Conservation (phyloP, 2,113 vertebrate species). For the Monopterus albus region DNA sequence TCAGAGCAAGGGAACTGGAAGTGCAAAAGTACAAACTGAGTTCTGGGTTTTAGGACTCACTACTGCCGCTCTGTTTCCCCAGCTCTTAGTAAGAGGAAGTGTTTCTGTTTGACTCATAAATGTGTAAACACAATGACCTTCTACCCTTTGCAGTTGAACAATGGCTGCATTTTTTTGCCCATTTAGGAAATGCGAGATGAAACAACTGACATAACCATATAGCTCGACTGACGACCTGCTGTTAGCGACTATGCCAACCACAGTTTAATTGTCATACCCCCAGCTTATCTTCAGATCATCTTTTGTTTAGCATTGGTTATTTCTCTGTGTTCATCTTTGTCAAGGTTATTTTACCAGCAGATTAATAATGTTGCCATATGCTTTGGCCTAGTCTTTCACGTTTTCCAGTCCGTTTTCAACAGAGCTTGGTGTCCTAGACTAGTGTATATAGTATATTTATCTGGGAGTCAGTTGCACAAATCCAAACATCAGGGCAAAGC, state of each 20-base stretch:
- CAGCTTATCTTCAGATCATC: not conserved
- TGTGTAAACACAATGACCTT: conserved; percentile 36
- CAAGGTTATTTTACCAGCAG: not conserved
- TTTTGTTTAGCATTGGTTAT: not conserved
- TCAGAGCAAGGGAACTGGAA: too few relatives aligned
- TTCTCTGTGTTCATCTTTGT: too few relatives aligned
- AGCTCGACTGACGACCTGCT: not conserved
- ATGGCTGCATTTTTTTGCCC: not conserved
- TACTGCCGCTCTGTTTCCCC: too few relatives aligned
- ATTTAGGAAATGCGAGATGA: conserved; percentile 11
- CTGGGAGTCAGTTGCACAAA: not conserved
- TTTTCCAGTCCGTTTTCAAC: not conserved
- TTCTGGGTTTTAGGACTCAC: too few relatives aligned
- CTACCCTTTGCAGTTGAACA: conserved; percentile 8
- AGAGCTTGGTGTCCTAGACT: not conserved
- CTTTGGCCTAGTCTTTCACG: not conserved
- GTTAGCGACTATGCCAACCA: not conserved
- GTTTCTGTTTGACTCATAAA: conserved; percentile 28
- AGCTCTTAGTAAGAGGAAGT: conserved; percentile 36
- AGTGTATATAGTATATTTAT: too few relatives aligned
- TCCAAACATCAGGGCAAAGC: not conserved
- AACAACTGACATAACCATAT: not conserved
- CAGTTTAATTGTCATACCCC: not conserved
- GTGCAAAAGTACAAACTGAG: too few relatives aligned
- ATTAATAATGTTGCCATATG: not conserved